A percentile compares a stretch with the other conserved stretches of the same genome.
phyloP scores from a whole-genome alignment of 1,140 invertebrate genomes.

The Colletes gigas region DNA sequence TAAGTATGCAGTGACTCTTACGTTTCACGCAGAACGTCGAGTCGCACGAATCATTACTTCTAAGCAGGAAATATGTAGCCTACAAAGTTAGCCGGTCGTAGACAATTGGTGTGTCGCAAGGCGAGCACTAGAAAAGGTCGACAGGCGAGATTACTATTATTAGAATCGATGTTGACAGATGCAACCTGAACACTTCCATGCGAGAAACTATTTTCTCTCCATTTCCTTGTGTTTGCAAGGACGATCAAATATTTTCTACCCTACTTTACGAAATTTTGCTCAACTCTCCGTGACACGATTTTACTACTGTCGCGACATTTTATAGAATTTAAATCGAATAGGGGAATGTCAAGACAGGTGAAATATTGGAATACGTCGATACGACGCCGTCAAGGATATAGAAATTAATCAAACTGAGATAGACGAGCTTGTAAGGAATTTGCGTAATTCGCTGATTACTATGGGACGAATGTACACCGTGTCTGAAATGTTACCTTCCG shows the following conservation, averaged over 20 bases:
- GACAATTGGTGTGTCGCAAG: slow-evolving; percentile 66
- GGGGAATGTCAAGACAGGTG: too few species aligned
- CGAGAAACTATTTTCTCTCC: not conserved
- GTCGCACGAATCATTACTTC: not conserved
- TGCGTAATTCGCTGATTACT: slow-evolving; percentile 26
- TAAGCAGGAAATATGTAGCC: slow-evolving; percentile 62
- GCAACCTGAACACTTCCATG: not conserved
- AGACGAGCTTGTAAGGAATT: not conserved
- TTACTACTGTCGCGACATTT: too few species aligned
- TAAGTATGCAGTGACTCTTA: not conserved
- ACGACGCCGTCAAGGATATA: too few species aligned
- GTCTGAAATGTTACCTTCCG: not conserved
- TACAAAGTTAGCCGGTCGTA: slow-evolving; percentile 64
- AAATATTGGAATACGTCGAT: too few species aligned
- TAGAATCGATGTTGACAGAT: slow-evolving; percentile 18
- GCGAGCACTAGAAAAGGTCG: slow-evolving; percentile 44
- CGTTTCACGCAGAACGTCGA: not conserved
- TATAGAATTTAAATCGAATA: too few species aligned
- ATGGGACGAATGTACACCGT: slow-evolving; percentile 1
- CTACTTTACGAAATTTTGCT: too few species aligned
- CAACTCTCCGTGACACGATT: too few species aligned
- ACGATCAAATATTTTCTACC: too few species aligned
- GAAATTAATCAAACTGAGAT: not conserved
- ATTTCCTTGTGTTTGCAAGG: not conserved
- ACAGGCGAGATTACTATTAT: slow-evolving; percentile 23